Evolutionary conservation across 2,888 invertebrate species (phyloP).

Genomic region (Rhogogaster chlorosoma): DNA sequence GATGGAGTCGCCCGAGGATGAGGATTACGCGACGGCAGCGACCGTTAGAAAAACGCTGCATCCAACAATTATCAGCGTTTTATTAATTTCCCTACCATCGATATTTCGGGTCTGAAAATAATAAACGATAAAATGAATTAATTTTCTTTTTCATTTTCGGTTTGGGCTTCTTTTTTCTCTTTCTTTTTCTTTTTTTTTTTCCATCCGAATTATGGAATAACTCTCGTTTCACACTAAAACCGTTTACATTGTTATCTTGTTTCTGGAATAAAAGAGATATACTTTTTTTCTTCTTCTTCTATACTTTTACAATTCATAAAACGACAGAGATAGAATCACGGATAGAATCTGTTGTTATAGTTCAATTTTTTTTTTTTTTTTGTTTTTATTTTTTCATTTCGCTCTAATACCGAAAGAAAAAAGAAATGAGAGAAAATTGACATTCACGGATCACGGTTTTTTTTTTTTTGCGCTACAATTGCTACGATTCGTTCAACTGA

Average conservation of each 20-base stretch:
- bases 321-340: neutral
- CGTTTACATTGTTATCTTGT: neutral
- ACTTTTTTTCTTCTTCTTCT: neutral
- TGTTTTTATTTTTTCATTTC: neutral
- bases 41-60: conserved; percentile 32
- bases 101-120: neutral
- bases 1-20: conserved; percentile 65
- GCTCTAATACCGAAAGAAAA: neutral
- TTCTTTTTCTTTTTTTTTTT: neutral
- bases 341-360: neutral
- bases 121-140: neutral
- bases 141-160: neutral
- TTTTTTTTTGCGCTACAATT: neutral
- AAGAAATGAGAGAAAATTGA: neutral
- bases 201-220: neutral
- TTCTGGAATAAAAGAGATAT: neutral
- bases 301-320: neutral
- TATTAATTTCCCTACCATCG: conserved; percentile 20
- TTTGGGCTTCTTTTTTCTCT: neutral
- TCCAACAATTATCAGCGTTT: conserved; percentile 6
- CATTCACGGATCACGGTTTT: neutral
- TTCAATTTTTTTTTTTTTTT: neutral
- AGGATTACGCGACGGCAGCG: conserved; percentile 56
- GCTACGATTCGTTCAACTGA: neutral
- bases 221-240: neutral